Conservation (phyloP, 2,797 vertebrate genomes). For the Ctenochaetus hawaiiensis region DNA sequence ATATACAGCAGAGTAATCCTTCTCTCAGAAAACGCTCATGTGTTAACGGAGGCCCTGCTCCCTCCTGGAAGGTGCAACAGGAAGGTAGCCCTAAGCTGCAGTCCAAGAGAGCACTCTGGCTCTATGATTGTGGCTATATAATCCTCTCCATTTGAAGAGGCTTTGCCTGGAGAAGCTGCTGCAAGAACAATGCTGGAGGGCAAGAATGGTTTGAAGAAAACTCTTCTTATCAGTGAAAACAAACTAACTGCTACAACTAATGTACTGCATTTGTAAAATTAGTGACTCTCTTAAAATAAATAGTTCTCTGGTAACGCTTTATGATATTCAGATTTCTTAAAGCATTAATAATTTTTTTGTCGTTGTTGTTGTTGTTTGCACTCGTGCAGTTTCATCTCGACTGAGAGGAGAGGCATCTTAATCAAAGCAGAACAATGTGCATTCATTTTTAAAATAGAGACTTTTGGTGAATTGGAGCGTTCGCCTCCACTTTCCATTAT, state of each 20-base stretch:
- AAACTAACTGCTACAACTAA: not conserved
- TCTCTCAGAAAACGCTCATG: constrained; percentile 51
- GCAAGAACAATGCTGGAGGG: constrained; percentile 51
- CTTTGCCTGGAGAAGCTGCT: constrained; percentile 50
- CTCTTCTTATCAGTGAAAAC: constrained; percentile 14
- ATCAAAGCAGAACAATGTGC: constrained; percentile 49
- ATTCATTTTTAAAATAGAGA: constrained; percentile 39
- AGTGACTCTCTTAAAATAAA: constrained; percentile 9
- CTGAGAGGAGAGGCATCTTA: constrained; percentile 25
- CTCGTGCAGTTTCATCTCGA: constrained; percentile 18
- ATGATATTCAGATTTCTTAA: constrained; percentile 19
- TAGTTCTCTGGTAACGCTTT: not conserved
- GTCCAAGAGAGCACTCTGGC: constrained; percentile 52
- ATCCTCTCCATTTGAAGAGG: constrained; percentile 61
- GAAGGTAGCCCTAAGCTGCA: constrained; percentile 50
- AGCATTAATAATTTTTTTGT: constrained; percentile 15
- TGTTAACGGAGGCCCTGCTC: constrained; percentile 47
- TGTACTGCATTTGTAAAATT: constrained; percentile 9
- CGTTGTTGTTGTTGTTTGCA: not conserved
- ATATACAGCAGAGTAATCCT: constrained; percentile 61
- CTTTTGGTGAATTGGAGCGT: constrained; percentile 40
- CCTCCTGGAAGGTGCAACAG: constrained; percentile 45
- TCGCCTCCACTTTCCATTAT: constrained; percentile 53
- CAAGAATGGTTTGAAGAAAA: constrained; percentile 25
- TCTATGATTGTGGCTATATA: constrained; percentile 50